Conservation (phyloP, 2,888 invertebrate genomes). For the Eilema caniola region DNA sequence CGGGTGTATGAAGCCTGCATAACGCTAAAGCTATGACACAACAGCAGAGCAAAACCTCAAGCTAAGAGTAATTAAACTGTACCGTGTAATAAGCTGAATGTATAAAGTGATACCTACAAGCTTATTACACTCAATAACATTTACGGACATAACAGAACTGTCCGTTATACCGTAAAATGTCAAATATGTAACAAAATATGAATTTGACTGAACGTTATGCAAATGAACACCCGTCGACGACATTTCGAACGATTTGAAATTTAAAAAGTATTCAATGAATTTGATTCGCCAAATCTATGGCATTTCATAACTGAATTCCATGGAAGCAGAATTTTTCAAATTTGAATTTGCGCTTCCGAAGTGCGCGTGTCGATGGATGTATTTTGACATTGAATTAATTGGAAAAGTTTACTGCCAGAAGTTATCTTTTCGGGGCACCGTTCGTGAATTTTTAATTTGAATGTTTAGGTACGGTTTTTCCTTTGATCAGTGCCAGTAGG, state of each 20-base stretch:
- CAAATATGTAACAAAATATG: conserved; percentile 46
- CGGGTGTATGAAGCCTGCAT: background rate
- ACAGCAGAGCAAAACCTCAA: too few species aligned
- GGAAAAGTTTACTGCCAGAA: conserved; percentile 59
- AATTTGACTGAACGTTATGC: conserved; percentile 44
- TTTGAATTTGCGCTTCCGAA: conserved; percentile 39
- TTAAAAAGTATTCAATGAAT: conserved; percentile 56
- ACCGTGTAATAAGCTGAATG: too few species aligned
- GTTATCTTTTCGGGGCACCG: conserved; percentile 43
- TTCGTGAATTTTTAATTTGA: conserved; percentile 53
- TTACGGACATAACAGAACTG: background rate
- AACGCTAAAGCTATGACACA: too few species aligned
- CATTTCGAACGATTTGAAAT: conserved; percentile 57
- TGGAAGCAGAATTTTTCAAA: conserved; percentile 46
- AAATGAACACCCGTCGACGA: conserved; percentile 37
- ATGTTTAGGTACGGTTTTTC: conserved; percentile 40
- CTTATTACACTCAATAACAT: background rate
- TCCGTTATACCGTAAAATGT: conserved; percentile 25
- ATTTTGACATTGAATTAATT: conserved; percentile 65
- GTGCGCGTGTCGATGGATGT: conserved; percentile 46
- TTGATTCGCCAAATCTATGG: conserved; percentile 47
- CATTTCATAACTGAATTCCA: conserved; percentile 54
- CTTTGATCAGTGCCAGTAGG: conserved; percentile 40
- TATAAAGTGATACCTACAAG: background rate
- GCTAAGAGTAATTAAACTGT: too few species aligned